A percentile compares a stretch with the other conserved stretches of the same genome.
Evolutionary conservation across 2,888 invertebrate species (phyloP).

Genomic region (Plagodis dolabraria): DNA sequence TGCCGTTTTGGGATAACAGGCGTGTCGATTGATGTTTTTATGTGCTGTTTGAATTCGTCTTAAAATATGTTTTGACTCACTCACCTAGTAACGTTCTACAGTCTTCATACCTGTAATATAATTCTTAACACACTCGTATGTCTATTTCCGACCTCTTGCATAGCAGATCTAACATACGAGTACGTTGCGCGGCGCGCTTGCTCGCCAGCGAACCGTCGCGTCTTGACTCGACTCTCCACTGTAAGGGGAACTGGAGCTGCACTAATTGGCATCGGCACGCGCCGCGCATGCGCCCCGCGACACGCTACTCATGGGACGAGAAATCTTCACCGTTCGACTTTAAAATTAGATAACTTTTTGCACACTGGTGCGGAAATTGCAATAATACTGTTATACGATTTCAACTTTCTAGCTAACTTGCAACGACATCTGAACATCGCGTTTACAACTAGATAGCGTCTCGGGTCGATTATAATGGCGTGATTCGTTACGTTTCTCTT

Average conservation of each 20-base stretch:
- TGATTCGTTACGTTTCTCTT: constrained; percentile 56
- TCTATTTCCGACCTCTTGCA: constrained; percentile 18
- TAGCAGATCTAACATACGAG: constrained; percentile 28
- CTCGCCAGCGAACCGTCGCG: constrained; percentile 72
- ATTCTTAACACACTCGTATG: constrained; percentile 20
- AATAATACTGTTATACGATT: constrained; percentile 63
- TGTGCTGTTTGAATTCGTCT: too few relatives aligned
- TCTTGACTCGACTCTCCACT: constrained; percentile 70
- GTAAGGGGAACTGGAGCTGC: constrained; percentile 81
- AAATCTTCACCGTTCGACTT: constrained; percentile 75
- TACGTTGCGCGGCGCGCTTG: constrained; percentile 39
- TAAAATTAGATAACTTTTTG: constrained; percentile 74
- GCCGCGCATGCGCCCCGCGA: constrained; percentile 73
- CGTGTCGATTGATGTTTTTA: too few relatives aligned
- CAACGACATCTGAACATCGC: constrained; percentile 43
- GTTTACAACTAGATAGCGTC: constrained; percentile 44
- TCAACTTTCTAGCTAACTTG: constrained; percentile 63
- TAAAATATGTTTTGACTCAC: too few relatives aligned
- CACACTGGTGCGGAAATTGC: constrained; percentile 66
- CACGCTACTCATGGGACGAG: constrained; percentile 80
- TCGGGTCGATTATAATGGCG: constrained; percentile 40
- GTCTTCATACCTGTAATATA: background rate
- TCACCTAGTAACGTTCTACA: too few relatives aligned
- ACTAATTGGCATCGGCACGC: constrained; percentile 83
- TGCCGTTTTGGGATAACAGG: too few relatives aligned